A percentile compares a stretch with the other conserved stretches of the same genome.
These are phyloP conservation scores for Sylvia borin DNA, from an alignment of 2,797 vertebrate genomes.

Conservation along the genomic window DNA sequence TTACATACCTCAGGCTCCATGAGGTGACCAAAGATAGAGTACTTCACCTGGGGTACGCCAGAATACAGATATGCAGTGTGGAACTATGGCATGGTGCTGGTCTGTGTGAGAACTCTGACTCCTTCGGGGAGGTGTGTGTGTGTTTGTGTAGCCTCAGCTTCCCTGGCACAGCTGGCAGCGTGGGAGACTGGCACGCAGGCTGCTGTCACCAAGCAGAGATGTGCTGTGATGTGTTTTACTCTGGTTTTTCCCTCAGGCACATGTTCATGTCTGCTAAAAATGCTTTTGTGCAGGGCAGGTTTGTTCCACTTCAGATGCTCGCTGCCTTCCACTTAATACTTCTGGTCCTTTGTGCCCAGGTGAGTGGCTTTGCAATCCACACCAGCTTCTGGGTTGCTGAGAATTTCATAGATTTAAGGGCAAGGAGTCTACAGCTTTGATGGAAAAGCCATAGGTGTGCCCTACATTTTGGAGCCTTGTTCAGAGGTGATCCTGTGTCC, in stretches of 20 bases:
- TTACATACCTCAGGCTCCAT: not conserved
- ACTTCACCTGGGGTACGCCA: not conserved
- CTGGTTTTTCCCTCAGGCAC: not conserved
- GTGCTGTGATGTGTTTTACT: not conserved
- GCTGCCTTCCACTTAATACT: not conserved
- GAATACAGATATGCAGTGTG: not conserved
- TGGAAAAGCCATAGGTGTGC: not conserved
- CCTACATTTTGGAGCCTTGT: not conserved
- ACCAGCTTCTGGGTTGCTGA: not conserved
- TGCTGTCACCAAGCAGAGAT: not conserved
- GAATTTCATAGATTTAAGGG: not conserved
- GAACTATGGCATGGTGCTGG: not conserved
- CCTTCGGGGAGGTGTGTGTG: not conserved
- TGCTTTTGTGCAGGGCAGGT: not conserved
- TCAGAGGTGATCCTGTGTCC: not conserved
- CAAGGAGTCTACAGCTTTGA: not conserved
- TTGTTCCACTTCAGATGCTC: not conserved
- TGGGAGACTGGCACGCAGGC: not conserved
- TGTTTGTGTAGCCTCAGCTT: not conserved
- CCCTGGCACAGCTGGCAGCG: not conserved
- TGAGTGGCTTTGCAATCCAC: not conserved
- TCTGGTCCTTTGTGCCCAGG: not conserved
- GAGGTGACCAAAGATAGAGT: not conserved
- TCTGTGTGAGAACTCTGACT: not conserved
- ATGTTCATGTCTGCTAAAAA: rapidly evolving